Percentiles rank a stretch among this genome's conserved stretches.
Conservation (phyloP, 1,140 invertebrate species). For the Listronotus bonariensis region DNA sequence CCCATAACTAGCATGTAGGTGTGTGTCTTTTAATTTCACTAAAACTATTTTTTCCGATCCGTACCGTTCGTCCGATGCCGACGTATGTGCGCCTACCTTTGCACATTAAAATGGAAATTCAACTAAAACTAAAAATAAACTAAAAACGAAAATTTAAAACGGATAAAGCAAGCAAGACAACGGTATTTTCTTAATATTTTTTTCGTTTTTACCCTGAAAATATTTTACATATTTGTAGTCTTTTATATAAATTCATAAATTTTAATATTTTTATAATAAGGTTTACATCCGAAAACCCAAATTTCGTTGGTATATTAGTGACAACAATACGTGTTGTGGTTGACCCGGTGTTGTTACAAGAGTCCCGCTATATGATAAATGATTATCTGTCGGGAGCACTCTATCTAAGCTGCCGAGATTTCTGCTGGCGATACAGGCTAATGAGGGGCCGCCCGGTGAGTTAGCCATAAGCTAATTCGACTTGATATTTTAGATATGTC, state of each 20-base stretch:
- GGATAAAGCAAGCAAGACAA: too few relatives aligned
- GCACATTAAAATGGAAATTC: too few relatives aligned
- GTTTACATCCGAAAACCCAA: neutral
- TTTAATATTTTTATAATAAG: neutral
- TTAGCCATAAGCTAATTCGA: neutral
- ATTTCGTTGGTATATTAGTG: constrained; percentile 3
- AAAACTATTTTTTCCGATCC: too few relatives aligned
- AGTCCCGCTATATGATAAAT: constrained; percentile 36
- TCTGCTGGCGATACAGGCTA: constrained; percentile 34
- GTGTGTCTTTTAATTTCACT: too few relatives aligned
- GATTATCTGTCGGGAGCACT: constrained; percentile 42
- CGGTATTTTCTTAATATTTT: too few relatives aligned
- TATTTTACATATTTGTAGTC: neutral
- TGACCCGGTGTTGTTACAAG: constrained; percentile 1
- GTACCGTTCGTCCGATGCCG: too few relatives aligned
- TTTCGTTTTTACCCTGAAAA: too few relatives aligned
- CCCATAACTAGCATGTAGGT: too few relatives aligned
- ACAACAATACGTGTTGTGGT: constrained; percentile 22
- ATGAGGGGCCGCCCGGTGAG: constrained; percentile 35
- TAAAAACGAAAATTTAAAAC: too few relatives aligned
- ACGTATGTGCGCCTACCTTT: too few relatives aligned
- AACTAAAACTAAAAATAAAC: too few relatives aligned
- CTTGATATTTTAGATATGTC: neutral
- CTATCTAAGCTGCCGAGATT: constrained; percentile 39
- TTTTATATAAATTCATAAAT: constrained; percentile 1